A percentile compares a stretch with the other conserved stretches of the same genome.
phyloP scores from a whole-genome alignment of 2,797 vertebrate genomes.

The Peromyscus melanophrys region DNA sequence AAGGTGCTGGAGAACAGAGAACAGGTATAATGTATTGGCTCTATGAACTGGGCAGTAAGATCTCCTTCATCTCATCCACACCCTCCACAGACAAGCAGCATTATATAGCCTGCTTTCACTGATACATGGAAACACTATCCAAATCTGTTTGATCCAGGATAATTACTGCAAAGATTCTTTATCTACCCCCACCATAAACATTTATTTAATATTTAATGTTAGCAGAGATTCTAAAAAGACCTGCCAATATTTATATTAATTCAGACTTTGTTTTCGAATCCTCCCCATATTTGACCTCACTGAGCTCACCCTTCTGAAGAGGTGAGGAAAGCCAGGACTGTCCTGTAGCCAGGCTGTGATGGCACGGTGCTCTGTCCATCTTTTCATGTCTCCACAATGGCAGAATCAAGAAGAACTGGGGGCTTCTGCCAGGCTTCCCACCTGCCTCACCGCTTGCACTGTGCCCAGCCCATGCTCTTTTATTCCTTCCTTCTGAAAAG shows the following conservation, averaged over 20 bases:
- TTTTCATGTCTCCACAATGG: neutral
- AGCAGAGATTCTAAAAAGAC: conserved; percentile 35
- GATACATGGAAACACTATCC: neutral
- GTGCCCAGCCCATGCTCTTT: neutral
- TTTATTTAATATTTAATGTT: neutral
- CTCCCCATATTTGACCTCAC: conserved; percentile 11
- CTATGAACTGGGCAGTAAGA: neutral
- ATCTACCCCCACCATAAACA: neutral
- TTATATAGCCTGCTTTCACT: too few species aligned
- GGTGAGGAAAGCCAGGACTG: neutral
- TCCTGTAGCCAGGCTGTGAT: neutral
- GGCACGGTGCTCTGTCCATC: neutral
- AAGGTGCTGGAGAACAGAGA: neutral
- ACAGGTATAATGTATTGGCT: neutral
- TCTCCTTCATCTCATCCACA: neutral
- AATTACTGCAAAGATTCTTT: conserved; percentile 7
- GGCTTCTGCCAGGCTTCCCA: neutral
- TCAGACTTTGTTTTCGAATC: conserved; percentile 30
- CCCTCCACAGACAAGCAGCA: neutral
- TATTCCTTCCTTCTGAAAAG: neutral
- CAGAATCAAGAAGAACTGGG: neutral
- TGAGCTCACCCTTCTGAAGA: conserved; percentile 17
- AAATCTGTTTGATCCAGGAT: neutral
- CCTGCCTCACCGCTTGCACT: too few species aligned
- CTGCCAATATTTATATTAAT: conserved; percentile 12